Base-by-base conservation (phyloP, 2,888 invertebrate genomes). In the Anagyrus pseudococci region DNA sequence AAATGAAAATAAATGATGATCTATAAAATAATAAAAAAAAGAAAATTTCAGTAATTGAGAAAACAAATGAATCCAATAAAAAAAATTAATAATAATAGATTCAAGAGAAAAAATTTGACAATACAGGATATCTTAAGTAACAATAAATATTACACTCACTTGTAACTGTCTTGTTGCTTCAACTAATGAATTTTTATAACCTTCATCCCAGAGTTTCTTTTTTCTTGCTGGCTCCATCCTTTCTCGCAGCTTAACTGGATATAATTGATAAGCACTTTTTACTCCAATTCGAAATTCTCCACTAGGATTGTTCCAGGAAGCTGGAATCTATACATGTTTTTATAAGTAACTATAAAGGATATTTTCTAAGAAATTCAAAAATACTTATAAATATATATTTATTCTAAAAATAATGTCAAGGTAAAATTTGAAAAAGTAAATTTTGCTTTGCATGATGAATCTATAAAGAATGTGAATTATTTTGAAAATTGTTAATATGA, bases 221-320 rank as follows among this genome's bases (percentile, higher is more conserved):
- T 91, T 86, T 64, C 85, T 82, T 69, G 93, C 90, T 67, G 88
- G 89, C 66, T 88, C 85, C 58, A 97, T 87, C 58, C 96, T 86
- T 68, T 96, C 95, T 70, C 88, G 87, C 43, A 97, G 84, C 75
- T 89, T 88, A 49, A 89, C 86, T 0, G 97, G 94, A 81, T 96
- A 98, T 41, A 99, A 83, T 73, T 93, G 93, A 80, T 87, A 92
- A 2, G 92, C 88, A 76, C 90, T 87, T 77, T 97, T 92, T 0
- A 95, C 82, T 4, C 99, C 99, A 62, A 98, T 84, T 68, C 94
- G 90, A 84, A 89, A 98, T 67, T 89, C 87, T 26, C 93, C 93
- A 48, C 87, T 85, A 0, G 94, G 94, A 80, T 96, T 96, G 57
- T 84, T 85, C 96, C 96, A 96, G 62, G 82, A 75, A 40, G 84